phyloP scores from a whole-genome alignment of 2,888 invertebrate genomes.

The Lithophane socia region DNA sequence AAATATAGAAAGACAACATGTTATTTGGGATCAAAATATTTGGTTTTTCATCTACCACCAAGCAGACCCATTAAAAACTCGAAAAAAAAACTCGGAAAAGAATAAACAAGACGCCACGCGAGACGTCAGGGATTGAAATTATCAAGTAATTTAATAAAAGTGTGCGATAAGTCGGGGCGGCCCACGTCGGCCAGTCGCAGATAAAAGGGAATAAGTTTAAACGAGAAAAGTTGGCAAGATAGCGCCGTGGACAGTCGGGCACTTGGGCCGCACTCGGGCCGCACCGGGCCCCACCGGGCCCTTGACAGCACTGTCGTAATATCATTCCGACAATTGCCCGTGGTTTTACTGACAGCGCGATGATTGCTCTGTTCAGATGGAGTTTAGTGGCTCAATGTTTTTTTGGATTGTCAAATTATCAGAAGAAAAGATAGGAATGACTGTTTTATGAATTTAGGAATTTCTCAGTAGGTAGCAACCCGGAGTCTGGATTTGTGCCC shows the following conservation, averaged over 20 bases:
- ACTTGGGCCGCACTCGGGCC: constrained; percentile 29
- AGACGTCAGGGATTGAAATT: constrained; percentile 83
- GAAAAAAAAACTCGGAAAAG: constrained; percentile 67
- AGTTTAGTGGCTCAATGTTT: constrained; percentile 25
- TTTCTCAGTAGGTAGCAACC: not conserved
- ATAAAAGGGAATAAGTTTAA: constrained; percentile 88
- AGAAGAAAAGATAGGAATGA: not conserved
- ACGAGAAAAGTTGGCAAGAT: constrained; percentile 86
- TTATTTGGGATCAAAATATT: not conserved
- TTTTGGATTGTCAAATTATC: constrained; percentile 25
- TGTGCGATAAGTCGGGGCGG: constrained; percentile 80
- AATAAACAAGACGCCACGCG: constrained; percentile 79
- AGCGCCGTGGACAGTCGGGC: constrained; percentile 68
- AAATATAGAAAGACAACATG: no score
- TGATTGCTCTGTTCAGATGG: constrained; percentile 35
- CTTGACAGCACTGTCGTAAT: constrained; percentile 64
- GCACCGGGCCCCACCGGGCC: constrained; percentile 37
- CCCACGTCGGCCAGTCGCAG: constrained; percentile 75
- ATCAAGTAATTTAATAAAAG: constrained; percentile 88
- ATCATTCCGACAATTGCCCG: constrained; percentile 61
- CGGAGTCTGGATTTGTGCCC: not conserved
- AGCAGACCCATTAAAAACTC: constrained; percentile 38
- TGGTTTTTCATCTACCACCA: constrained; percentile 2
- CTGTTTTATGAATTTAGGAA: not conserved
- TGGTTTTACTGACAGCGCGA: constrained; percentile 52